Percentiles rank a stretch among this genome's conserved stretches.
Conservation (phyloP, 2,113 vertebrate genomes). For the Tor tambroides region DNA sequence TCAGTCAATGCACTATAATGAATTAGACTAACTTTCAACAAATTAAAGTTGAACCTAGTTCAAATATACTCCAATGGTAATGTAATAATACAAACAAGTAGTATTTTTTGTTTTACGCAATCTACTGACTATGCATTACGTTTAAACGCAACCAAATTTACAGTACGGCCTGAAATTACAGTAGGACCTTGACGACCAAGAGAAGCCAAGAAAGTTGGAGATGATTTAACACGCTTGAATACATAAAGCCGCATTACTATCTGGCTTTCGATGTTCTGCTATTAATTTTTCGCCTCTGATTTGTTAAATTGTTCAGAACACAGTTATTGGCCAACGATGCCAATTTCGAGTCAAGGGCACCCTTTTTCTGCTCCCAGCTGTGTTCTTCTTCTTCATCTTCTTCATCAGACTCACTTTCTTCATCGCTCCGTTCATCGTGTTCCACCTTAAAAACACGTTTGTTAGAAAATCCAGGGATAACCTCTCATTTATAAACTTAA, state of each 20-base stretch:
- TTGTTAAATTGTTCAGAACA: constrained; percentile 74
- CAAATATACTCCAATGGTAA: not conserved
- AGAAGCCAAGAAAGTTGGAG: not conserved
- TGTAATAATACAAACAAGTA: not conserved
- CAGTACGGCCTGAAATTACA: not conserved
- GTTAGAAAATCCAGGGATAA: not conserved
- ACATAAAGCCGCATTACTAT: constrained; percentile 61
- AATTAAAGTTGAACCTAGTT: not conserved
- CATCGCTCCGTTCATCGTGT: constrained; percentile 89
- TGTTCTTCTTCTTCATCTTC: constrained; percentile 59
- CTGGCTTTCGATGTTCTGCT: constrained; percentile 75
- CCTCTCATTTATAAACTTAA: too few relatives aligned
- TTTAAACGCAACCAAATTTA: too few relatives aligned
- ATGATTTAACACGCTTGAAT: not conserved
- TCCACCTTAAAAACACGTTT: constrained; percentile 76
- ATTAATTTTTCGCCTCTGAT: constrained; percentile 70
- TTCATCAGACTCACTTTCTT: constrained; percentile 80
- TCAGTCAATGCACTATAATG: not conserved
- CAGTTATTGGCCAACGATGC: constrained; percentile 73
- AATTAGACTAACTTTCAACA: not conserved
- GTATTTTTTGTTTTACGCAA: not conserved
- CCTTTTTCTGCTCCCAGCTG: constrained; percentile 71
- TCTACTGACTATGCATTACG: not conserved
- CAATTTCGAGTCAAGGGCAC: constrained; percentile 62
- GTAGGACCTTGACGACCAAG: not conserved